Base-by-base conservation (phyloP, 2,797 vertebrate genomes). In the Clarias platycephalus region DNA sequence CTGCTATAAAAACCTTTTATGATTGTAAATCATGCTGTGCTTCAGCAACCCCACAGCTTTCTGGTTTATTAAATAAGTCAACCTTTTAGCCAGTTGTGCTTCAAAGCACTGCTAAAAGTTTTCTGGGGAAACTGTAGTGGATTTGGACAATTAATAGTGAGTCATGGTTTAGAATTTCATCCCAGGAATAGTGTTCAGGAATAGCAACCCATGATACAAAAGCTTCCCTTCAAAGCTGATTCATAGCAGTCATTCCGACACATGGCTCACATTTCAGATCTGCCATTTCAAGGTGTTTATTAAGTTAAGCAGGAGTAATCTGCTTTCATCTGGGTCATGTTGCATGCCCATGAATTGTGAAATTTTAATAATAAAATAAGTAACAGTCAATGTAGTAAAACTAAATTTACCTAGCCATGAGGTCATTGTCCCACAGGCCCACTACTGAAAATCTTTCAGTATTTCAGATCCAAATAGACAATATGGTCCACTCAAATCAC, bases 131-230 rank as follows among this genome's bases (percentile, higher is more conserved):
- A 18, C 26, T 9, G 31, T 22, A 55, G 26, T 57, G 82, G 28
- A 49, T 76, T 83, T 67, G 24, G 20, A 67, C 15, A 34, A 49
- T 66, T 34, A 84, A 70, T 55, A 15, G 74, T 24, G 63, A 57
- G 31, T 68, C 28, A 26, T 49, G 26, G 28, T 64, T 67, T 60
- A 40, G 31, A 76, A 58, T 76, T 58, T 40, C 44, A 28, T n/a
- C 34, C 40, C 12, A 60, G n/a, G 34, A 49, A 5, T 37, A 31
- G 13, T 22, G 34, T 70, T 78, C 68, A 28, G 34, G 26, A 57
- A 60, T 24, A 80, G 37, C 4, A 49, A 49, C 60, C 57, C 9
- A 44, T 68, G 28, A 18, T 67, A 80, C 68, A 76, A 75, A 44
- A 28, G 26, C 58, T 80, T 44, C 31, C 40, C 58, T 22, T 58